phyloP scores from a whole-genome alignment of 2,797 vertebrate genomes.

The Urophycis tenuis region DNA sequence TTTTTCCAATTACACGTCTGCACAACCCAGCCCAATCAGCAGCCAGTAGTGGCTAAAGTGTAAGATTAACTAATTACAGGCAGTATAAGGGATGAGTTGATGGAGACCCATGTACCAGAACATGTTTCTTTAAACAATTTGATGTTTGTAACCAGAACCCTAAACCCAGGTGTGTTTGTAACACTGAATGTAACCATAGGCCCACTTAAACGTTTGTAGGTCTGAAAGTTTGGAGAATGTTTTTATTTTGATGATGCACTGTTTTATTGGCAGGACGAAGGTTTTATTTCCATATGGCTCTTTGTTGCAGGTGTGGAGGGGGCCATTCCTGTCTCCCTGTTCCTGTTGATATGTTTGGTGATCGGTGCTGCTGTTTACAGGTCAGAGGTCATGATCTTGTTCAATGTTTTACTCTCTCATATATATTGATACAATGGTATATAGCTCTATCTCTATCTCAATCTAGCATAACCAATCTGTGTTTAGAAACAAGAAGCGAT shows the following conservation, averaged over 20 bases:
- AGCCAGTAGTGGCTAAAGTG: too few relatives aligned
- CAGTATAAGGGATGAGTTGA: too few relatives aligned
- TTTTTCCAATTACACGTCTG: too few relatives aligned
- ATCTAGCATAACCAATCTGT: background rate
- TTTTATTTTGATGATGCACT: background rate
- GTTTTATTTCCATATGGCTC: background rate
- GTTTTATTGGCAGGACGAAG: background rate
- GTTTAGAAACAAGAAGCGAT: slow-evolving; percentile 46
- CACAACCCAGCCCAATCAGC: too few relatives aligned
- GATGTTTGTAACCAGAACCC: too few relatives aligned
- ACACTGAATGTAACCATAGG: too few relatives aligned
- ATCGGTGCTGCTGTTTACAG: slow-evolving; percentile 37
- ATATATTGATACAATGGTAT: background rate
- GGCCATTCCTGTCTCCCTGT: slow-evolving; percentile 15
- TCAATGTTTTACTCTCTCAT: background rate
- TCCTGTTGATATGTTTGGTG: slow-evolving; percentile 35
- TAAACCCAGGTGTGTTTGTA: too few relatives aligned
- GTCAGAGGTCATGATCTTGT: slow-evolving; percentile 26
- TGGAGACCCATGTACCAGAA: too few relatives aligned
- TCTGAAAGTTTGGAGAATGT: too few relatives aligned
- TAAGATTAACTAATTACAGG: too few relatives aligned
- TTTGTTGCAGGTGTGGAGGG: slow-evolving; percentile 42
- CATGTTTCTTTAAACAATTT: too few relatives aligned
- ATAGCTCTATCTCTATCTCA: background rate
- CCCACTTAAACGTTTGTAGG: too few relatives aligned